These are phyloP conservation scores for Polymixis lichenea DNA, from an alignment of 2,888 invertebrate genomes.

Conservation along the genomic window DNA sequence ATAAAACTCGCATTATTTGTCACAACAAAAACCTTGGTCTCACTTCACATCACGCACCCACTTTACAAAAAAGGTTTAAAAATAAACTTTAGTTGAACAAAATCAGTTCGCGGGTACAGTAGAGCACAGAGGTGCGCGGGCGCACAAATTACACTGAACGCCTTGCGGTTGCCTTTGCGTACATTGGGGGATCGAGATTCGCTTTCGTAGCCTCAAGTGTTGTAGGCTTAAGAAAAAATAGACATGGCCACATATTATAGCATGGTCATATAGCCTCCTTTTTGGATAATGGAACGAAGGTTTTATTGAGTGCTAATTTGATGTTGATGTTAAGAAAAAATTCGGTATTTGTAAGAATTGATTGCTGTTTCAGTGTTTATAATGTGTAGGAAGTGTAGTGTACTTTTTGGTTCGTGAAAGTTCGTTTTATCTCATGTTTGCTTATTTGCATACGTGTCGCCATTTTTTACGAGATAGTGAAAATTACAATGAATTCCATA, in stretches of 20 bases:
- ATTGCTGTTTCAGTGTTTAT: slow-evolving; percentile 11
- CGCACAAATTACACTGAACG: slow-evolving; percentile 87
- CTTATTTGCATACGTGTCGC: not conserved
- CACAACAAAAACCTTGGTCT: slow-evolving; percentile 18
- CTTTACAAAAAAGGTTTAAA: slow-evolving; percentile 10
- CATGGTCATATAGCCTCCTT: not conserved
- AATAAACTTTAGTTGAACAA: slow-evolving; percentile 38
- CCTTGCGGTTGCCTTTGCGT: slow-evolving; percentile 71
- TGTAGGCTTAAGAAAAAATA: slow-evolving; percentile 82
- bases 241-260: slow-evolving; percentile 71
- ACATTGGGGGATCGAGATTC: slow-evolving; percentile 86
- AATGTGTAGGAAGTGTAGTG: not conserved
- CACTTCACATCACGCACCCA: slow-evolving; percentile 63
- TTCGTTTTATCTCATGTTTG: not conserved
- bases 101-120: slow-evolving; percentile 57
- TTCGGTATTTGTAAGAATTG: not conserved
- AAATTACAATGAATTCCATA: not conserved
- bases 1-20: slow-evolving; percentile 13
- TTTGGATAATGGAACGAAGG: slow-evolving; percentile 8
- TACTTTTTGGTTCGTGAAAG: slow-evolving; percentile 24
- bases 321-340: slow-evolving; percentile 33
- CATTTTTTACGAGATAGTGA: not conserved
- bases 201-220: slow-evolving; percentile 84
- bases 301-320: slow-evolving; percentile 43
- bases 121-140: slow-evolving; percentile 76